Evolutionary conservation across 1,140 invertebrate genomes (phyloP), one percentile per base, ranked within the genome.

Genomic region (Epicauta chinensis): DNA sequence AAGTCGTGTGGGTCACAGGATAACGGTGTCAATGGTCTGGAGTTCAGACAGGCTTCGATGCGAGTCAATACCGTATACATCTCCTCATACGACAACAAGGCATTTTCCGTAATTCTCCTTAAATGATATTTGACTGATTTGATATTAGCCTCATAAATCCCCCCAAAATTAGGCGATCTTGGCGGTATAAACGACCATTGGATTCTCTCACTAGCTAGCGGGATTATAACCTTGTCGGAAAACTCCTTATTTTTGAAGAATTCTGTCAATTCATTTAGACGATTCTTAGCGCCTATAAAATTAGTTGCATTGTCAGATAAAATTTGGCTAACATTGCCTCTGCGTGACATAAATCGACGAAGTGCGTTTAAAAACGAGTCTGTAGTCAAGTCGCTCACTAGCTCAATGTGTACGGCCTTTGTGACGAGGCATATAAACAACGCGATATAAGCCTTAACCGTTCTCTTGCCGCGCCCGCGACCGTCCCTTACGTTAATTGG

Each of bases 31-130:
- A 51, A 2, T 9, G 69, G 69, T 6, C 68, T 39, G 2, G 64
- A 70, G 49, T 72, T 72, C 23, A 73, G 47, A 31, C 55, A 55
- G 2, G 65, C 65, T 58, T 71, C 68, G 3, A 50, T 50, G 10
- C 11, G 10, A 2, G 38, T 31, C 12, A 53, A 46, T 10, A 70
- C 11, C 13, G 56, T 61, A 23, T 31, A 44, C 35, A 58, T 46
- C 37, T 61, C 56, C 12, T 55, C 53, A 40, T 31, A 39, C 12
- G 46, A 46, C 23, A 55, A 53, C 53, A 36, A 31, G 41, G 39
- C 35, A 13, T 36, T 16, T 16, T 53, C 53, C 5, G 56, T 16
- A 13, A 61, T 16, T 34, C 35, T 30, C 29, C 31, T 44, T 12
- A 55, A 40, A 39, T 55, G 51, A 31, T 32, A 36, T 39, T 58